phyloP scores from a whole-genome alignment of 2,113 vertebrate genomes.

The Leptobrachium leishanense region DNA sequence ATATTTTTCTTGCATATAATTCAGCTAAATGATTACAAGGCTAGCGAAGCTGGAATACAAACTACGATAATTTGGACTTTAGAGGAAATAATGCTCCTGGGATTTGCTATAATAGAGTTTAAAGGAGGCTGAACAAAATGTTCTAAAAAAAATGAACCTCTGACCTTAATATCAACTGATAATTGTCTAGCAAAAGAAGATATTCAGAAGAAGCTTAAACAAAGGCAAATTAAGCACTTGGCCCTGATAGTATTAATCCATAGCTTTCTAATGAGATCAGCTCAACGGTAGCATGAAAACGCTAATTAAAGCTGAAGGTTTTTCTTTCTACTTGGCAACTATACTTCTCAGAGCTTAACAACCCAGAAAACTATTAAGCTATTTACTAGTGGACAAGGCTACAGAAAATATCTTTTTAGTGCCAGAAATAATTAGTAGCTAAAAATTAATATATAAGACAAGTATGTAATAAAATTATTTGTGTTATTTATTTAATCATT shows the following conservation, averaged over 20 bases:
- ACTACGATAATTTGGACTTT: neutral
- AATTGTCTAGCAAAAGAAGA: constrained; percentile 12
- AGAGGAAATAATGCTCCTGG: neutral
- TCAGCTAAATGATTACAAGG: no score
- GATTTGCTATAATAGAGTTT: neutral
- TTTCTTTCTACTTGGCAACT: neutral
- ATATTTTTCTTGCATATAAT: no score
- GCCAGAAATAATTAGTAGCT: neutral
- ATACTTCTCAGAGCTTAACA: neutral
- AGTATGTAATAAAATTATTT: no score
- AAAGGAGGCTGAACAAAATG: constrained; percentile 6
- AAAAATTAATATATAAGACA: no score
- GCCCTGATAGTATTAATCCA: neutral
- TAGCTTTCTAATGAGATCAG: neutral
- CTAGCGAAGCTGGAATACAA: neutral
- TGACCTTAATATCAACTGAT: constrained; percentile 18
- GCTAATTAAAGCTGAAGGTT: neutral
- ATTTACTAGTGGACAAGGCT: neutral
- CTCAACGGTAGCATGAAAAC: neutral
- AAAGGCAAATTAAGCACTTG: constrained; percentile 6
- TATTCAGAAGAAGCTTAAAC: constrained; percentile 26
- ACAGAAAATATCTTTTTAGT: neutral
- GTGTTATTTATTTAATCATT: no score
- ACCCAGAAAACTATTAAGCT: neutral
- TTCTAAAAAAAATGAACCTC: constrained; percentile 6